These are phyloP conservation scores for Drosophila sucinea DNA, from an alignment of 1,140 invertebrate species.

Conservation along the genomic window DNA sequence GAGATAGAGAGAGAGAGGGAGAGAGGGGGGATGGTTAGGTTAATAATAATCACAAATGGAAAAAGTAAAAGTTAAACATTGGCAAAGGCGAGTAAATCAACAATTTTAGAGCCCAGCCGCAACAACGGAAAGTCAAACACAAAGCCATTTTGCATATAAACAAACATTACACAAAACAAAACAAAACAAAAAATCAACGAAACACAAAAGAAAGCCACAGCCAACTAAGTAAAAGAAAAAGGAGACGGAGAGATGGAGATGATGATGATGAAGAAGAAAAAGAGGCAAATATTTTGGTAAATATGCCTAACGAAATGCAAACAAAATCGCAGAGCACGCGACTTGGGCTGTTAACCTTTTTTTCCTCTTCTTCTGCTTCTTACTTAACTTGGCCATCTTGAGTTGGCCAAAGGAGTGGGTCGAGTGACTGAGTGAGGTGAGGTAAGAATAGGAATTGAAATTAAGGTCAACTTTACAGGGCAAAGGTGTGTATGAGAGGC, in stretches of 20 bases:
- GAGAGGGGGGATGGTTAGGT: conserved; percentile 31
- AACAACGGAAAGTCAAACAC: conserved; percentile 63
- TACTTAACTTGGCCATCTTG: conserved; percentile 14
- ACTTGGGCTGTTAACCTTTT: conserved; percentile 71
- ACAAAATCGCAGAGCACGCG: conserved; percentile 69
- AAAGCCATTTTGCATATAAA: conserved; percentile 76
- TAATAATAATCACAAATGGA: conserved; percentile 28
- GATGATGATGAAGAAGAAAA: not conserved
- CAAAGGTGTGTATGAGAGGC: conserved; percentile 23
- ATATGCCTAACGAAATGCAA: conserved; percentile 81
- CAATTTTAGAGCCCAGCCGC: conserved; percentile 40
- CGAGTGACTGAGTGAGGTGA: conserved; percentile 2
- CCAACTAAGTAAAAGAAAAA: conserved; percentile 21
- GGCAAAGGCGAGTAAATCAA: conserved; percentile 60
- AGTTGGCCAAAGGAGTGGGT: conserved; percentile 13
- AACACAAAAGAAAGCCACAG: conserved; percentile 28
- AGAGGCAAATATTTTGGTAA: conserved; percentile 46
- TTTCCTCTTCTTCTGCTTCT: conserved; percentile 21
- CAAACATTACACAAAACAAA: conserved; percentile 29
- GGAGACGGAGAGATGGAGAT: conserved; percentile 16
- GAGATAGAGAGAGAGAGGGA: conserved; percentile 73
- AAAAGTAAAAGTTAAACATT: conserved; percentile 60
- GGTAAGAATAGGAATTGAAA: conserved; percentile 20
- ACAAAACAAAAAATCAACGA: conserved; percentile 24
- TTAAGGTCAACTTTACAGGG: conserved; percentile 44